Conservation (phyloP, 2,888 invertebrate genomes). For the Chromoteleia sp. region DNA sequence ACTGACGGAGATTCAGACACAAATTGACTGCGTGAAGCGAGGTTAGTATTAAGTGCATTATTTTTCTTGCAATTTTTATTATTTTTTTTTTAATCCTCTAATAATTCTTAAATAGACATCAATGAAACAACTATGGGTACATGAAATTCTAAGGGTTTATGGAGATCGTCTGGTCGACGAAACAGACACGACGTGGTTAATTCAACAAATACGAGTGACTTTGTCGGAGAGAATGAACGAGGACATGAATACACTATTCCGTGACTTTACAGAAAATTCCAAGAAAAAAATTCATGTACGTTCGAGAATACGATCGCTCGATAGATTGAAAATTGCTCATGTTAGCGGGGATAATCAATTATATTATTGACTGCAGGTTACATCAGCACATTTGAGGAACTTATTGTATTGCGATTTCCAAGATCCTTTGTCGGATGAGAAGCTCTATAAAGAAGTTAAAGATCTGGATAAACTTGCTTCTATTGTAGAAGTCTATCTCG, state of each 20-base stretch:
- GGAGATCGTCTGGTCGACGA: slow-evolving; percentile 96
- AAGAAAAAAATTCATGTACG: slow-evolving; percentile 59
- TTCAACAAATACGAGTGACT: slow-evolving; percentile 88
- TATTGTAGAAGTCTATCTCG: slow-evolving; percentile 94
- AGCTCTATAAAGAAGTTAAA: slow-evolving; percentile 90
- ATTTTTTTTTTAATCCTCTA: no score
- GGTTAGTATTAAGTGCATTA: no score
- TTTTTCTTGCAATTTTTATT: slow-evolving; percentile 78
- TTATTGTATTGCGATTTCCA: slow-evolving; percentile 98
- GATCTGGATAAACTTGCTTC: slow-evolving; percentile 91
- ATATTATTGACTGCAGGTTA: slow-evolving; percentile 63
- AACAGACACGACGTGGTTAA: slow-evolving; percentile 92
- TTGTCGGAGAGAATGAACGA: slow-evolving; percentile 87
- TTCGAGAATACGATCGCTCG: neutral
- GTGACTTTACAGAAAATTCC: slow-evolving; percentile 85
- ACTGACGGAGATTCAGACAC: slow-evolving; percentile 60
- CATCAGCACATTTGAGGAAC: slow-evolving; percentile 90
- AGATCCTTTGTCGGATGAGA: slow-evolving; percentile 87
- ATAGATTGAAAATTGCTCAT: slow-evolving; percentile 12
- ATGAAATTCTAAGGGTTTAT: slow-evolving; percentile 96
- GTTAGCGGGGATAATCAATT: slow-evolving; percentile 13
- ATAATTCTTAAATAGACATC: no score
- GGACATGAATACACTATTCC: slow-evolving; percentile 89
- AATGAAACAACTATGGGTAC: slow-evolving; percentile 97
- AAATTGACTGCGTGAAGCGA: slow-evolving; percentile 5